These are phyloP conservation scores for Alexandromys oeconomus DNA, from an alignment of 2,797 vertebrate species.

Conservation along the genomic window DNA sequence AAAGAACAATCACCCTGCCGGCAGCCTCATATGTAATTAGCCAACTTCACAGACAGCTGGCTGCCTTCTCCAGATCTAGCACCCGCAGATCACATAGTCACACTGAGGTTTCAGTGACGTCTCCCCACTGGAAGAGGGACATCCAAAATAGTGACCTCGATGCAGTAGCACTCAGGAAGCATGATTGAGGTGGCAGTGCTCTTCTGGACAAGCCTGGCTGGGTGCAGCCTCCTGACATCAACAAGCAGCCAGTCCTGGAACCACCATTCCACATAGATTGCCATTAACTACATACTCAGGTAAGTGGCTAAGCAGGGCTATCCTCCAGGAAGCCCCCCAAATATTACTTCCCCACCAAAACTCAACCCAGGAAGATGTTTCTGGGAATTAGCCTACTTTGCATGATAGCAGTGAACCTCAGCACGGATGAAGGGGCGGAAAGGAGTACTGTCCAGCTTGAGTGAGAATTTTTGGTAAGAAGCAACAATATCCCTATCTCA, in stretches of 20 bases:
- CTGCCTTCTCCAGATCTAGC: conserved; percentile 53
- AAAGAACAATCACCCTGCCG: conserved; percentile 64
- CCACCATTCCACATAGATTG: neutral
- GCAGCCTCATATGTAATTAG: conserved; percentile 76
- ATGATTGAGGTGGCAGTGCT: neutral
- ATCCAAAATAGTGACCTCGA: conserved; percentile 19
- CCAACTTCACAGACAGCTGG: conserved; percentile 69
- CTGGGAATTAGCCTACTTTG: neutral
- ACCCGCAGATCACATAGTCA: neutral
- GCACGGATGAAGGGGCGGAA: neutral
- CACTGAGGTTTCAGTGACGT: conserved; percentile 40
- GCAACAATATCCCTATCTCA: neutral
- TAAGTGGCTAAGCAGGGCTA: conserved; percentile 55
- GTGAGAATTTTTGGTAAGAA: conserved; percentile 26
- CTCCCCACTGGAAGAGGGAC: conserved; percentile 38
- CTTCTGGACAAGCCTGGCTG: neutral
- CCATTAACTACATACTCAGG: conserved; percentile 37
- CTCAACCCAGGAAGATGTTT: neutral
- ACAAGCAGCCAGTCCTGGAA: neutral
- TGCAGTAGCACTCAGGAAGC: neutral
- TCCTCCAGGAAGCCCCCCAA: neutral
- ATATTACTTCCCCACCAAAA: neutral
- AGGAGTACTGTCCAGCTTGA: neutral
- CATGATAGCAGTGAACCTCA: neutral
- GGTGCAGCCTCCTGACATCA: neutral